Conservation (phyloP, 2,888 invertebrate species). For the Stenichneumon culpator region DNA sequence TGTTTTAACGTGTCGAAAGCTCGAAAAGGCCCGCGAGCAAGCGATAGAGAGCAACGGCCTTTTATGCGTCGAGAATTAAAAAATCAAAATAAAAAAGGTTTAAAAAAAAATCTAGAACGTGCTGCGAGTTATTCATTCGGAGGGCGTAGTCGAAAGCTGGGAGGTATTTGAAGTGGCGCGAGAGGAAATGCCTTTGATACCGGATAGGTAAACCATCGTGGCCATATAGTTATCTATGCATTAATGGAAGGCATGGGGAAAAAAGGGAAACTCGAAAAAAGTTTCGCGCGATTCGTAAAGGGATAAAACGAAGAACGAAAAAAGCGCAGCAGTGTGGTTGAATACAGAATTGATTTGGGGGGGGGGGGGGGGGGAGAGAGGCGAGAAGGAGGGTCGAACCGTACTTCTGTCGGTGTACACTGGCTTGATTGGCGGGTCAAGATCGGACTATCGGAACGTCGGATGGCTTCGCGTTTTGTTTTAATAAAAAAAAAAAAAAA, state of each 20-base stretch:
- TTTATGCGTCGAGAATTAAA: slow-evolving; percentile 38
- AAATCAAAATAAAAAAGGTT: not conserved
- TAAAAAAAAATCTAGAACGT: not conserved
- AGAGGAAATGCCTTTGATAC: slow-evolving; percentile 30
- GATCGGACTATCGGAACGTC: slow-evolving; percentile 53
- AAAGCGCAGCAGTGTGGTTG: slow-evolving; percentile 5
- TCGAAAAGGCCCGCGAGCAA: slow-evolving; percentile 57
- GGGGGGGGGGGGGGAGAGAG: not conserved
- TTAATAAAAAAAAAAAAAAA: slow-evolving; percentile 16
- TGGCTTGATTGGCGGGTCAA: slow-evolving; percentile 46
- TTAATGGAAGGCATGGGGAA: not conserved
- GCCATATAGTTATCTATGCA: not conserved
- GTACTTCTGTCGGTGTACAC: slow-evolving; percentile 22
- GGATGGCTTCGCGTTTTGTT: slow-evolving; percentile 24
- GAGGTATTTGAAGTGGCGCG: not conserved
- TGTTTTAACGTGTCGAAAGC: slow-evolving; percentile 67
- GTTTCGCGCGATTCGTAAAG: not conserved
- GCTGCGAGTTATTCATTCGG: slow-evolving; percentile 3
- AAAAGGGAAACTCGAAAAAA: not conserved
- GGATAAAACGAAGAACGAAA: not conserved
- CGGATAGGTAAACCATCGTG: slow-evolving; percentile 10
- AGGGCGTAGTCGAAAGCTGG: not conserved
- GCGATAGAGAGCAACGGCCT: slow-evolving; percentile 66
- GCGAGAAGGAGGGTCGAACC: slow-evolving; percentile 40
- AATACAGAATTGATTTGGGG: slow-evolving; percentile 56